These are phyloP conservation scores for Gastrophysa polygoni DNA, from an alignment of 2,888 invertebrate species.

Conservation along the genomic window DNA sequence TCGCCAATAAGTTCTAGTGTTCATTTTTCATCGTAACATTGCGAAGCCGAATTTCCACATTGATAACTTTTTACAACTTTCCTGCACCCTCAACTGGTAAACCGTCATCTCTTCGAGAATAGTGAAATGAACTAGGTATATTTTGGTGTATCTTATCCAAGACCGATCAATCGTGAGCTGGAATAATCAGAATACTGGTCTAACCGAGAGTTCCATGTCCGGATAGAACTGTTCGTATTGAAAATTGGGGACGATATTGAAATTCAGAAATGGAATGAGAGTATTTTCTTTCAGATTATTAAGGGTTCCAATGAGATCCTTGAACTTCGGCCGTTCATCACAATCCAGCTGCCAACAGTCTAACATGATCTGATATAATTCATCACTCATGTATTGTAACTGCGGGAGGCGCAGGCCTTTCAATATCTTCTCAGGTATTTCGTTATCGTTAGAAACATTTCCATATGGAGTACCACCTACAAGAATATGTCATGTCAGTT, in stretches of 20 bases:
- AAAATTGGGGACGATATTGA: constrained; percentile 51
- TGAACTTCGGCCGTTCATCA: constrained; percentile 78
- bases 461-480: constrained; percentile 77
- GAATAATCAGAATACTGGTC: constrained; percentile 45
- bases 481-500: constrained; percentile 20
- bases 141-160: too few relatives aligned
- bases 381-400: constrained; percentile 75
- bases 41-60: too few relatives aligned
- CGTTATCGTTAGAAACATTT: constrained; percentile 68
- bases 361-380: constrained; percentile 79
- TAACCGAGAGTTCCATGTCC: constrained; percentile 52
- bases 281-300: constrained; percentile 43
- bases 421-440: constrained; percentile 70
- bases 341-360: constrained; percentile 86
- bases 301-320: constrained; percentile 59
- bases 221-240: constrained; percentile 56
- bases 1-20: too few relatives aligned
- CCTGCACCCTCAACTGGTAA: too few relatives aligned
- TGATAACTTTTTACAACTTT: too few relatives aligned
- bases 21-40: too few relatives aligned
- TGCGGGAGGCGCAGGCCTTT: constrained; percentile 76
- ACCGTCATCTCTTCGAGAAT: too few relatives aligned
- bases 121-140: too few relatives aligned
- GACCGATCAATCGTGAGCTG: neutral
- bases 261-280: constrained; percentile 47